Evolutionary conservation across 2,797 vertebrate genomes (phyloP), one percentile per base, ranked within the genome.

Genomic region (Spatula versicolor): DNA sequence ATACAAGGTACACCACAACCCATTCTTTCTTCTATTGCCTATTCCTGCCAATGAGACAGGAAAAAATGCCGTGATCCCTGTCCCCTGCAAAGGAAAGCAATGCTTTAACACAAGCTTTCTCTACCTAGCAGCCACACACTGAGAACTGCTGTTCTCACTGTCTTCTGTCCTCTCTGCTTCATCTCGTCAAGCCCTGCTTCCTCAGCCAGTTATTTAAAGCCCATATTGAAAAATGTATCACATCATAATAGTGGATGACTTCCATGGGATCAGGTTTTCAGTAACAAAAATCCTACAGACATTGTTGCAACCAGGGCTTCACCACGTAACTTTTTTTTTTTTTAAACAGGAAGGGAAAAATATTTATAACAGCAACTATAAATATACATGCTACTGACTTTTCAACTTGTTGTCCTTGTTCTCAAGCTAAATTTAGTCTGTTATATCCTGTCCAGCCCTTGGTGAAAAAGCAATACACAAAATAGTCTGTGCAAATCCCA

Each of bases 281-380:
- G 4, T 28, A 83, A 78, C 18, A 91, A 84, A 91, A 92, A 73
- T 81, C 76, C 63, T 88, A 82, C 52, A 63, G 66, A 62, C 62
- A 88, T 86, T 83, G 63, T 83, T 78, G 82, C 28, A 93, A 62
- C n/a, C 59, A 25, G 7, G 4, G 59, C 83, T 90, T 86, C n/a
- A 79, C 7, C n/a, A 86, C 37, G n/a, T 62, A 8, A 2, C 52
- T 31, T 72, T 56, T 87, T 45, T 41, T 45, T 46, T 46, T 46
- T 90, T 83, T 41, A 81, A 86, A 55, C 82, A 59, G 52, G 74
- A 95, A 92, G 56, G 43, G 74, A 56, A 92, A 92, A 96, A 96
- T 86, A 96, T 94, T 95, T 95, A 71, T 83, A 96, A 91, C 63
- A 82, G 48, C 52, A 86, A 92, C 92, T 96, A 95, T 93, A 96